Evolutionary conservation across 2,888 invertebrate genomes (phyloP).

Genomic region (Dolomedes plantarius): DNA sequence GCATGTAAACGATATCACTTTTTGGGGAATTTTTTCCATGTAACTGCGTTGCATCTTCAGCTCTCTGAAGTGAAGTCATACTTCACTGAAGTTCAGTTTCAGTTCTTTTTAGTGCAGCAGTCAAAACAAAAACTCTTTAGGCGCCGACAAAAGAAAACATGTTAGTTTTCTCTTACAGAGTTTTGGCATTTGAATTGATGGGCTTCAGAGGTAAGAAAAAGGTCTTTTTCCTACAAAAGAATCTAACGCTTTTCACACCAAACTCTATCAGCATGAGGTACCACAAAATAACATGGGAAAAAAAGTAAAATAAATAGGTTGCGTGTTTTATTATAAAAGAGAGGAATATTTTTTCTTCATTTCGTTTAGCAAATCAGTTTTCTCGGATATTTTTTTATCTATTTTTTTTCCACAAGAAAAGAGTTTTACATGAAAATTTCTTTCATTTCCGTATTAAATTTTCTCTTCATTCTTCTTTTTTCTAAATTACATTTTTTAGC

Average conservation of each 20-base stretch:
- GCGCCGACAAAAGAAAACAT: neutral
- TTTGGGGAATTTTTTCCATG: too few species aligned
- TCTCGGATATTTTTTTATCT: neutral
- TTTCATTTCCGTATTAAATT: neutral
- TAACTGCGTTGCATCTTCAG: too few species aligned
- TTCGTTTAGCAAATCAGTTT: constrained; percentile 1
- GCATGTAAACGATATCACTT: too few species aligned
- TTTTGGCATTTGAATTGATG: constrained; percentile 6
- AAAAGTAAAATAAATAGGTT: neutral
- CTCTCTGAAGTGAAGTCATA: too few species aligned
- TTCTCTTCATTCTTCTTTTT: too few species aligned
- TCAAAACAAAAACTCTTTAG: neutral
- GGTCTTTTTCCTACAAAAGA: neutral
- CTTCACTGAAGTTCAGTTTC: too few species aligned
- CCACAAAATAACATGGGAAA: neutral
- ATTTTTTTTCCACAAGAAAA: neutral
- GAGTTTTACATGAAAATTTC: neutral
- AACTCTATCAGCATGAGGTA: neutral
- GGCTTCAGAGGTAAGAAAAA: neutral
- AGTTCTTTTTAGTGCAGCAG: neutral
- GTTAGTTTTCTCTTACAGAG: constrained; percentile 6
- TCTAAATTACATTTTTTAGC: too few species aligned
- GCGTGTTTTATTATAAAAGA: constrained; percentile 3
- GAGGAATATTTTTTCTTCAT: neutral
- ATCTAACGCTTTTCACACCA: neutral